Evolutionary conservation across 2,888 invertebrate species (phyloP), one percentile per base, ranked within the genome.

Genomic region (Epistrophella euchroma): DNA sequence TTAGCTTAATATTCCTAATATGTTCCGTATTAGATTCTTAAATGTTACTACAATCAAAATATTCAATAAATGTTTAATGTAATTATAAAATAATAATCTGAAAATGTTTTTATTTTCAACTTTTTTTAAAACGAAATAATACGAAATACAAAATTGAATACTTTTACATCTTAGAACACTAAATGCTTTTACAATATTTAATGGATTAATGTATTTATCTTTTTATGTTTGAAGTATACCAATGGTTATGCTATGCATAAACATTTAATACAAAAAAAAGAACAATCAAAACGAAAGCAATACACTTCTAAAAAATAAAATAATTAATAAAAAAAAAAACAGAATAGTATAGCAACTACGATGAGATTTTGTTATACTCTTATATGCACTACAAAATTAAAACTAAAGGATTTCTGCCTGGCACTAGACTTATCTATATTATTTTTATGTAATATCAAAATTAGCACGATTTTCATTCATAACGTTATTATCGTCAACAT

Each of bases 391-490:
- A 35, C 37, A 25, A 35, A 11, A 19, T 62, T 22, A 22, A n/a
- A 19, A 2, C 37, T 55, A 17, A 9, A 50, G 43, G 37, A 37
- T 52, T 37, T 68, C n/a, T 66, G 28, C 47, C 68, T 68, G 68
- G 68, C 68, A 68, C 68, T 52, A 40, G 5, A 68, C 50, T 50
- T 52, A 37, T 22, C 10, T 47, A 40, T 50, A 25, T 60, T 40
- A 50, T 43, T 45, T 28, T 78, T 86, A 86, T 62, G 70, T 58
- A 55, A 82, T 66, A 66, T 86, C 81, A 45, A 81, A 86, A 58
- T 86, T 86, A 82, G 81, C 86, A 43, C 82, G 86, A 32, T 82
- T 86, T 28, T 86, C 86, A 60, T 86, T 86, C 70, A 74, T 82
- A n/a, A 47, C 77, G 19, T 86, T 86, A 15, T 88, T 78, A 10